These are phyloP conservation scores for Drosophila kurseongensis DNA, from an alignment of 1,140 invertebrate genomes.

Conservation along the genomic window DNA sequence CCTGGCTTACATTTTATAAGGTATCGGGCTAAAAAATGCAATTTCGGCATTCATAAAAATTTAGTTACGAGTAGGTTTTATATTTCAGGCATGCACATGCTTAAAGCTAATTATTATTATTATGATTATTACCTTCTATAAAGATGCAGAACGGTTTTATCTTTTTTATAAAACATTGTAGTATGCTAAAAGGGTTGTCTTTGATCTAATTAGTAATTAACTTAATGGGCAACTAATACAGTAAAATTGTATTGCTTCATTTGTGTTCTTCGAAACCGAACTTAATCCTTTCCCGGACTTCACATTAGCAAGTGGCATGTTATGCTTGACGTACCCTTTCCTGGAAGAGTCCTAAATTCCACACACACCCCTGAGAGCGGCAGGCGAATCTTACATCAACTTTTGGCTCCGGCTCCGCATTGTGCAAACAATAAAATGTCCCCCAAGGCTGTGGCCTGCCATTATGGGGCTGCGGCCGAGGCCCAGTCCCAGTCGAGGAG, in stretches of 20 bases:
- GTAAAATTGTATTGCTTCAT: too few relatives aligned
- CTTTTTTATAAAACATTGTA: too few relatives aligned
- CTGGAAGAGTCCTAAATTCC: constrained; percentile 43
- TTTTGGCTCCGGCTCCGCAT: constrained; percentile 56
- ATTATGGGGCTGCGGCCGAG: constrained; percentile 38
- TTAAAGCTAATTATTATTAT: too few relatives aligned
- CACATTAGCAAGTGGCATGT: neutral
- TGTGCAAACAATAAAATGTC: constrained; percentile 84
- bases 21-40: too few relatives aligned
- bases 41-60: too few relatives aligned
- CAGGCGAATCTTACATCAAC: constrained; percentile 83
- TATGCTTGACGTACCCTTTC: constrained; percentile 21
- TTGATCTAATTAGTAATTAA: too few relatives aligned
- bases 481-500: constrained; percentile 49
- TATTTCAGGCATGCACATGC: too few relatives aligned
- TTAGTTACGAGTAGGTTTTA: too few relatives aligned
- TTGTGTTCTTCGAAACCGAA: neutral
- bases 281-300: constrained; percentile 4
- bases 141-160: too few relatives aligned
- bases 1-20: neutral
- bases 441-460: constrained; percentile 74
- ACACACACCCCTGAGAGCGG: constrained; percentile 63
- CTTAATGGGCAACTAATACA: too few relatives aligned
- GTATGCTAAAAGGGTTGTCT: too few relatives aligned
- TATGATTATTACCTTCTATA: too few relatives aligned